Percentiles rank a stretch among this genome's conserved stretches.
phyloP scores from a whole-genome alignment of 2,888 invertebrate species.

The Bombyx huttoni region DNA sequence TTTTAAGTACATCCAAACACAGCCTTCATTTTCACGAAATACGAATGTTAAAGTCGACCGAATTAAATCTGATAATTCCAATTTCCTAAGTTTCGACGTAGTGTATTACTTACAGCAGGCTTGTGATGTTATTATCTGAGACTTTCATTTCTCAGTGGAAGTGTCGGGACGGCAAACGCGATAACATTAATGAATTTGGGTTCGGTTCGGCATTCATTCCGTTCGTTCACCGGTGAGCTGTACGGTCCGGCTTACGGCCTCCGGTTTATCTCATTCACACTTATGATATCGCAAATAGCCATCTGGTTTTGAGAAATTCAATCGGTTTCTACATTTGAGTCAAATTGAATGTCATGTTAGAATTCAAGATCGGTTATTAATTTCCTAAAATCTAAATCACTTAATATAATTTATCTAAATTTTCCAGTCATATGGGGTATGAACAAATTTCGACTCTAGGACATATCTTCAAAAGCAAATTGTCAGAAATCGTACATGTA shows the following conservation, averaged over 20 bases:
- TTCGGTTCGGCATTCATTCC: constrained; percentile 46
- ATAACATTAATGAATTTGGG: constrained; percentile 55
- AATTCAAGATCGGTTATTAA: constrained; percentile 6
- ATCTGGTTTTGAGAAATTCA: constrained; percentile 1
- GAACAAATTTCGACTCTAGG: no score
- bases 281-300: not conserved
- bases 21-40: no score
- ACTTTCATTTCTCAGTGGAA: constrained; percentile 21
- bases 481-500: no score
- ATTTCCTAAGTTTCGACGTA: no score
- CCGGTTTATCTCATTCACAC: constrained; percentile 8
- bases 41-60: no score
- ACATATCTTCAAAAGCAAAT: no score
- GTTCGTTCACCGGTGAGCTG: constrained; percentile 37
- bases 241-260: constrained; percentile 30
- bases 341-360: not conserved
- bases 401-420: no score
- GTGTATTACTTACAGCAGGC: not conserved
- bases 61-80: no score
- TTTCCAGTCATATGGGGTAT: no score
- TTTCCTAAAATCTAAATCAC: no score
- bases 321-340: constrained; percentile 1
- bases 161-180: constrained; percentile 36
- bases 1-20: no score
- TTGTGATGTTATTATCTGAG: not conserved